Conservation (phyloP, 2,797 vertebrate species). For the Taenioides sp. region DNA sequence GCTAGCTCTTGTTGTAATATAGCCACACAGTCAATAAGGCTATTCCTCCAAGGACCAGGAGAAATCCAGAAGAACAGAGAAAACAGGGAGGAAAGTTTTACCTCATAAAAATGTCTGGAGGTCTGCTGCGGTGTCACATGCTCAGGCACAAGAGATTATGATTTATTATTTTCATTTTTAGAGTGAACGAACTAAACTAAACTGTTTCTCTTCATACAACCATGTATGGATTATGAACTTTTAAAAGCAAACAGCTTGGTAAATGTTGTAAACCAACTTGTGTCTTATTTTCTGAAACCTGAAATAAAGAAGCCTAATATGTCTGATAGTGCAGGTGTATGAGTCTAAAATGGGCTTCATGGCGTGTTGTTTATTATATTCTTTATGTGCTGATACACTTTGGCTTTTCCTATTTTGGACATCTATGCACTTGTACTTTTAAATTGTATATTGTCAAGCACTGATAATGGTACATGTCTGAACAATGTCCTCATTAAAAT, state of each 20-base stretch:
- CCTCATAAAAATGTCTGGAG: slow-evolving; percentile 45
- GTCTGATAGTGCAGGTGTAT: too few relatives aligned
- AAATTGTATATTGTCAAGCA: too few relatives aligned
- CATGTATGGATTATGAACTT: neutral
- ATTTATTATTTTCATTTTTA: slow-evolving; percentile 13
- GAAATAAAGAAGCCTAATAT: too few relatives aligned
- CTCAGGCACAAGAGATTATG: slow-evolving; percentile 17
- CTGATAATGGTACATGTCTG: too few relatives aligned
- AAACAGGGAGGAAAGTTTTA: slow-evolving; percentile 56
- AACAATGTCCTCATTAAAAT: too few relatives aligned
- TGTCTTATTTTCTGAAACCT: too few relatives aligned
- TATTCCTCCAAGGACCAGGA: slow-evolving; percentile 61
- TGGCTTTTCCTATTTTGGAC: too few relatives aligned
- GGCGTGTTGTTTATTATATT: too few relatives aligned
- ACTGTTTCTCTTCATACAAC: neutral
- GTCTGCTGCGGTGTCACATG: slow-evolving; percentile 33
- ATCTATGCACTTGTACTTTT: too few relatives aligned
- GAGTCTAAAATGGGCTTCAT: too few relatives aligned
- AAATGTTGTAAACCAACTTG: neutral
- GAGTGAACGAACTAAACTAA: neutral
- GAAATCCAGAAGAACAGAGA: slow-evolving; percentile 55
- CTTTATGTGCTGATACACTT: too few relatives aligned
- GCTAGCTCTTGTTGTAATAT: slow-evolving; percentile 77
- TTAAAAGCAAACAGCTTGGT: neutral
- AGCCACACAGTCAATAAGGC: slow-evolving; percentile 78